A percentile compares a stretch with the other conserved stretches of the same genome.
Evolutionary conservation across 2,888 invertebrate genomes (phyloP).

Genomic region (Erebia aethiops): DNA sequence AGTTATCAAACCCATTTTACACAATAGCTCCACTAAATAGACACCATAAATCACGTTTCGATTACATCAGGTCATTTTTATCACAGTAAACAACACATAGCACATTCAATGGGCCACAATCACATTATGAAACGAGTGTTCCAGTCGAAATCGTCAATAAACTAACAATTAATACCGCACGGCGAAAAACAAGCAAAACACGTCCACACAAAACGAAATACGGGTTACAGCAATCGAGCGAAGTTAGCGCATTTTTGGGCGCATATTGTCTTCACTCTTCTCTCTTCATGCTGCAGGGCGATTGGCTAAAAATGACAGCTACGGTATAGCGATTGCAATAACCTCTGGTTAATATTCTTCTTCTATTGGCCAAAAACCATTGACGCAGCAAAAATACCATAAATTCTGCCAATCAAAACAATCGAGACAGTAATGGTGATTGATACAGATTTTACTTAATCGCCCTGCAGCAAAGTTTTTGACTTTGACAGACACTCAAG

Average conservation of each 20-base stretch:
- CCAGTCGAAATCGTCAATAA: slow-evolving; percentile 39
- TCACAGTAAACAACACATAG: slow-evolving; percentile 69
- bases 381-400: no score
- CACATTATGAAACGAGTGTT: slow-evolving; percentile 55
- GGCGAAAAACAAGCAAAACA: slow-evolving; percentile 40
- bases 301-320: no score
- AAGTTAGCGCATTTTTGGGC: slow-evolving; percentile 28
- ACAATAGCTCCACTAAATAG: slow-evolving; percentile 58
- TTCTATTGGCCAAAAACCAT: no score
- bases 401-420: no score
- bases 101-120: slow-evolving; percentile 67
- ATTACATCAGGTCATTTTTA: slow-evolving; percentile 68
- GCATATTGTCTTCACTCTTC: no score
- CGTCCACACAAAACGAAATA: slow-evolving; percentile 30
- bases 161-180: slow-evolving; percentile 35
- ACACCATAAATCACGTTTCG: slow-evolving; percentile 42
- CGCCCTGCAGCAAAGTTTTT: not conserved
- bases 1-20: slow-evolving; percentile 82
- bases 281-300: no score
- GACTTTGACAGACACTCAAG: slow-evolving; percentile 30
- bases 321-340: no score
- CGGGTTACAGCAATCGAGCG: slow-evolving; percentile 34
- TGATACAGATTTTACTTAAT: no score
- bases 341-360: no score
- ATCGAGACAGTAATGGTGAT: no score